These are phyloP conservation scores for Dasypus novemcinctus DNA, from an alignment of 2,113 vertebrate genomes.

Conservation along the genomic window DNA sequence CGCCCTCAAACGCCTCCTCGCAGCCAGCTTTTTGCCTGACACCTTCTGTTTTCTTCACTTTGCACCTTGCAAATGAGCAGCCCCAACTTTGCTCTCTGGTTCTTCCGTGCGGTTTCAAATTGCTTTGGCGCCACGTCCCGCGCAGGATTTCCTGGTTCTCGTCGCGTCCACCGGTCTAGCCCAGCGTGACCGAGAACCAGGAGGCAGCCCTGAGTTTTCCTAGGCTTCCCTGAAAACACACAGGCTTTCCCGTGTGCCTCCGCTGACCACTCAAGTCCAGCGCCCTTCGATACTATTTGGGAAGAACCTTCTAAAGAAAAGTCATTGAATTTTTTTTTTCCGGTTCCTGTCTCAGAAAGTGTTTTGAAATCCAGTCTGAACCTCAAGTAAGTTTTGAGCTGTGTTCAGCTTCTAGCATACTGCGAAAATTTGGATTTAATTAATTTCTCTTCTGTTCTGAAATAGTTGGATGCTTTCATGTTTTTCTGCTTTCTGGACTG, in stretches of 20 bases:
- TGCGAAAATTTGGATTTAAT: constrained; percentile 84
- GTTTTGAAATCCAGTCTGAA: constrained; percentile 76
- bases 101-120: constrained; percentile 56
- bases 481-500: constrained; percentile 79
- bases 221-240: not conserved
- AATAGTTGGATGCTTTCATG: constrained; percentile 79
- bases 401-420: constrained; percentile 77
- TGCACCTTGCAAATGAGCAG: not conserved
- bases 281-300: not conserved
- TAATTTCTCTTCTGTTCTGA: constrained; percentile 81
- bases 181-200: constrained; percentile 56
- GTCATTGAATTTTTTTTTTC: not conserved
- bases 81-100: not conserved
- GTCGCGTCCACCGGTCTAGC: constrained; percentile 66
- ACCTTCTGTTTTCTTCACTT: not conserved
- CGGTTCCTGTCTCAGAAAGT: constrained; percentile 55
- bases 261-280: not conserved
- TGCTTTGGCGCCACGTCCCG: constrained; percentile 25
- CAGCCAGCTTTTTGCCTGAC: not conserved
- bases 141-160: constrained; percentile 65
- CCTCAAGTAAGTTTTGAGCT: constrained; percentile 78
- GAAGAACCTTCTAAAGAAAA: constrained; percentile 59
- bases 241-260: not conserved
- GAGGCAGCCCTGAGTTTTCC: constrained; percentile 24
- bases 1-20: rapidly evolving